A percentile compares a stretch with the other conserved stretches of the same genome.
Conservation (phyloP, 2,888 invertebrate species). For the Ectemnius cavifrons region DNA sequence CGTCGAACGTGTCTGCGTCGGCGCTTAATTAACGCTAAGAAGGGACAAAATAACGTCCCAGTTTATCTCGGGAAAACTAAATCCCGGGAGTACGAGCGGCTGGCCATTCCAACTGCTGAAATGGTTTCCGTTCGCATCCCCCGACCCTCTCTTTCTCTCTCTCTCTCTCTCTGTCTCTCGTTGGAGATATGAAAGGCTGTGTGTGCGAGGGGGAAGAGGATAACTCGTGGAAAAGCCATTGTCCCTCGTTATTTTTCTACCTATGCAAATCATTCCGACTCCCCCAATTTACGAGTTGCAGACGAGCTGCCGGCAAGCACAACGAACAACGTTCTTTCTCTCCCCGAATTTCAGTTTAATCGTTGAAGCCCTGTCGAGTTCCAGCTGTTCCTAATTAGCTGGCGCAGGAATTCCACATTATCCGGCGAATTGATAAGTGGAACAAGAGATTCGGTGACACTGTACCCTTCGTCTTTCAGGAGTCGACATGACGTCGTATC, state of each 20-base stretch:
- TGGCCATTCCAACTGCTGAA: neutral
- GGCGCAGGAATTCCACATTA: neutral
- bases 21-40: conserved; percentile 47
- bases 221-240: neutral
- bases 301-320: neutral
- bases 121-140: neutral
- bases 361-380: too few relatives aligned
- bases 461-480: neutral
- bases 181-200: too few relatives aligned
- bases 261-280: conserved; percentile 25
- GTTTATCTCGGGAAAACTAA: conserved; percentile 50
- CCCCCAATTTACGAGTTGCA: neutral
- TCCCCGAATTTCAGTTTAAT: too few relatives aligned
- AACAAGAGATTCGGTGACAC: too few relatives aligned
- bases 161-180: too few relatives aligned
- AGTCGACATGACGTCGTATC: neutral
- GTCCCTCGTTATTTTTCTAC: conserved; percentile 40
- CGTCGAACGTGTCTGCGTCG: conserved; percentile 9
- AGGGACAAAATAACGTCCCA: conserved; percentile 18
- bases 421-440: too few relatives aligned
- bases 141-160: conserved; percentile 9
- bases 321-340: neutral
- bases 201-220: too few relatives aligned
- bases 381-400: too few relatives aligned
- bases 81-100: conserved; percentile 21